A percentile compares a stretch with the other conserved stretches of the same genome.
These are phyloP conservation scores for Thera obeliscata DNA, from an alignment of 2,888 invertebrate genomes.

Conservation along the genomic window DNA sequence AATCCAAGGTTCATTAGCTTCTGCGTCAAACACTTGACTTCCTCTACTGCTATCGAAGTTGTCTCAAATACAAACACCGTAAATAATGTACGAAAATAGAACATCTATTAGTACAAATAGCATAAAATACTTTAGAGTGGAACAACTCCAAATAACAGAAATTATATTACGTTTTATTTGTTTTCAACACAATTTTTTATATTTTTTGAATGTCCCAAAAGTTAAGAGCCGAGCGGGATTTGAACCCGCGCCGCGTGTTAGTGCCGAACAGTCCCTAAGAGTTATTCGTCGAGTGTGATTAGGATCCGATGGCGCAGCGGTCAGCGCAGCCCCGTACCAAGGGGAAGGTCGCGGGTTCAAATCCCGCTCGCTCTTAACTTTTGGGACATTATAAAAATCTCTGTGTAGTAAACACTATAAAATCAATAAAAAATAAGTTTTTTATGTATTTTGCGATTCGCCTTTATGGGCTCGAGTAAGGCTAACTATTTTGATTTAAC, in stretches of 20 bases:
- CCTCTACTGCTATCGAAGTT: constrained; percentile 27
- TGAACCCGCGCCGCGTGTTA: neutral
- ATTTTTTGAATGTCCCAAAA: neutral
- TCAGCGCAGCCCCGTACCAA: too few relatives aligned
- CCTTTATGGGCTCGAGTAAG: too few relatives aligned
- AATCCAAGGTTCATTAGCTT: constrained; percentile 29
- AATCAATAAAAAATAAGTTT: too few relatives aligned
- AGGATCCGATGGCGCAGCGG: too few relatives aligned
- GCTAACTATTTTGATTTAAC: too few relatives aligned
- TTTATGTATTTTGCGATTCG: too few relatives aligned
- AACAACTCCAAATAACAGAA: constrained; percentile 16
- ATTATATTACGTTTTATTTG: constrained; percentile 9
- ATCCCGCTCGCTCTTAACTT: too few relatives aligned
- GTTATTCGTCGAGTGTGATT: too few relatives aligned
- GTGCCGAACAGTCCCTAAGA: too few relatives aligned
- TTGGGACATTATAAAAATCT: too few relatives aligned
- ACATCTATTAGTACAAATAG: constrained; percentile 24
- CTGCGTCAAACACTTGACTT: constrained; percentile 25
- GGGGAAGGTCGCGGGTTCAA: too few relatives aligned
- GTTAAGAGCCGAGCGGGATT: neutral
- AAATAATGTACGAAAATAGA: constrained; percentile 32
- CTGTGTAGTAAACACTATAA: too few relatives aligned
- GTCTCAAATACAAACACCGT: constrained; percentile 29
- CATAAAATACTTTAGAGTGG: constrained; percentile 25
- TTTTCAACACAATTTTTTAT: constrained; percentile 24